Conservation (phyloP, 2,888 invertebrate species). For the Glaucopsyche alexis region DNA sequence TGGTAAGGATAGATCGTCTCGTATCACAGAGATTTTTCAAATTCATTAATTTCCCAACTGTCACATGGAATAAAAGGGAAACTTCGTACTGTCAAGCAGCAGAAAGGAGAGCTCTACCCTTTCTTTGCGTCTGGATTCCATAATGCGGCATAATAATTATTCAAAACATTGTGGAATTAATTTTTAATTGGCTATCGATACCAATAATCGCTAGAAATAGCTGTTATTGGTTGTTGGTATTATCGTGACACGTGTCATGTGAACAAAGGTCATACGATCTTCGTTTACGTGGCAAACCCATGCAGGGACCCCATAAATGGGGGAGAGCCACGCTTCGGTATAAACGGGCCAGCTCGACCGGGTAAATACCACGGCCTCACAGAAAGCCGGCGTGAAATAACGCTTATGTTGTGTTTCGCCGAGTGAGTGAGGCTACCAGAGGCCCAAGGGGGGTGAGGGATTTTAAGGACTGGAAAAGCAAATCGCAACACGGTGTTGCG, state of each 20-base stretch:
- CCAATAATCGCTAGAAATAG: not conserved
- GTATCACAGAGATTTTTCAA: conserved; percentile 12
- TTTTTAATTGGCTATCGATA: not conserved
- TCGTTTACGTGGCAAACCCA: no score
- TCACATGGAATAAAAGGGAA: conserved; percentile 15
- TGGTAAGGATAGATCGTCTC: not conserved
- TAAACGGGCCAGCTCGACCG: no score
- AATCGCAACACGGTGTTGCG: no score
- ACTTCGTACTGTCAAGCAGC: conserved; percentile 4
- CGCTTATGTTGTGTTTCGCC: no score
- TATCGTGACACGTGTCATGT: not conserved
- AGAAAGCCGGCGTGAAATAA: no score
- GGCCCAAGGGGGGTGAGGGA: no score
- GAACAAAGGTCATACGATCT: not conserved
- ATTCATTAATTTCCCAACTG: conserved; percentile 8
- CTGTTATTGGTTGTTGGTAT: not conserved
- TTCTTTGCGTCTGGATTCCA: not conserved
- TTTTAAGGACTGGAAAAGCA: no score
- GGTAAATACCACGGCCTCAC: no score
- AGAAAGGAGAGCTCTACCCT: conserved; percentile 8
- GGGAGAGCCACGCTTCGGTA: no score
- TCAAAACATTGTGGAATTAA: not conserved
- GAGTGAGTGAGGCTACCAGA: no score
- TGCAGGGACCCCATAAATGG: no score
- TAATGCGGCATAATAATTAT: not conserved